A percentile compares a stretch with the other conserved stretches of the same genome.
Evolutionary conservation across 2,113 vertebrate genomes (phyloP).

Genomic region (Salvelinus namaycush): DNA sequence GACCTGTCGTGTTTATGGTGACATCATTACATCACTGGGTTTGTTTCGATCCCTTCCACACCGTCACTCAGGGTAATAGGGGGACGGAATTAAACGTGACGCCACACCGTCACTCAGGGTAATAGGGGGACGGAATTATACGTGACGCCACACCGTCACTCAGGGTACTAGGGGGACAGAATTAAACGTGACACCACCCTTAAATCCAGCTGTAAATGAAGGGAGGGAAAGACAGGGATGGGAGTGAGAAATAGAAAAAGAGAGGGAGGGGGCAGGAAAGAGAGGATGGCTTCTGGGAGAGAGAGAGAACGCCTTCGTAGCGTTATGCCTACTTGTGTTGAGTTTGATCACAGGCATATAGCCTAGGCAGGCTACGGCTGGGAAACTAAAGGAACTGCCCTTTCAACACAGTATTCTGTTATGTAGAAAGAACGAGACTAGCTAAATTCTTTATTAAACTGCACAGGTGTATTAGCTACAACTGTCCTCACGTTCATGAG

Average conservation of each 20-base stretch:
- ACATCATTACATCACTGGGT: slow-evolving; percentile 68
- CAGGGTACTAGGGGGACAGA: too few relatives aligned
- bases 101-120: slow-evolving; percentile 58
- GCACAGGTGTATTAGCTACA: too few relatives aligned
- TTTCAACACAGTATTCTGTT: too few relatives aligned
- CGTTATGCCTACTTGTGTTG: too few relatives aligned
- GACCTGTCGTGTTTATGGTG: slow-evolving; percentile 59
- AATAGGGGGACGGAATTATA: slow-evolving; percentile 66
- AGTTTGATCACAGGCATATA: too few relatives aligned
- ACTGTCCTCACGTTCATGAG: too few relatives aligned
- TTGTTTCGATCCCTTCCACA: slow-evolving; percentile 64
- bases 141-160: background rate
- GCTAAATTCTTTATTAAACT: too few relatives aligned
- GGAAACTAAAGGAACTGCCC: too few relatives aligned
- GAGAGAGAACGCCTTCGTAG: too few relatives aligned
- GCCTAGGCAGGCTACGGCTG: too few relatives aligned
- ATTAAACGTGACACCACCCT: slow-evolving; percentile 3
- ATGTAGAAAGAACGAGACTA: too few relatives aligned
- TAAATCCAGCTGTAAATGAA: slow-evolving; percentile 71
- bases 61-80: slow-evolving; percentile 66
- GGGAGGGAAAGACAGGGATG: background rate
- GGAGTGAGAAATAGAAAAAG: background rate
- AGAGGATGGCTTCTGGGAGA: too few relatives aligned
- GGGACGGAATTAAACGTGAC: slow-evolving; percentile 58
- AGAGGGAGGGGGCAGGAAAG: background rate